These are phyloP conservation scores for Scrobipalpa atriplicella DNA, from an alignment of 2,888 invertebrate genomes.

Conservation along the genomic window DNA sequence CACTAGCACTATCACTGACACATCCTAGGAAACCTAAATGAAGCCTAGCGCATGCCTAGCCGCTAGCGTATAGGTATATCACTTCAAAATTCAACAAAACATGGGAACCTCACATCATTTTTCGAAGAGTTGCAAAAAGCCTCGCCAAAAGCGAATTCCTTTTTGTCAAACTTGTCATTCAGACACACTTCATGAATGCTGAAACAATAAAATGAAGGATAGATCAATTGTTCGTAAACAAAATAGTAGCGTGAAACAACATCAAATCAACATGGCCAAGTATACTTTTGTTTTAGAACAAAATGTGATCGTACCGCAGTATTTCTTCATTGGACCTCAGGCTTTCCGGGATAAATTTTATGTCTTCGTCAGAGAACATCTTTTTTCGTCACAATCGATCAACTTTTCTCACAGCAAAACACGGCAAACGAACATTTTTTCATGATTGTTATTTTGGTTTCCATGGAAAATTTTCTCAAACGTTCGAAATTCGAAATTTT, in stretches of 20 bases:
- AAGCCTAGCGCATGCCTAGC: background rate
- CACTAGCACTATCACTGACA: slow-evolving; percentile 9
- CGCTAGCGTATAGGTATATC: background rate
- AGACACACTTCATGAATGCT: slow-evolving; percentile 75
- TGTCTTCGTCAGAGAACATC: slow-evolving; percentile 79
- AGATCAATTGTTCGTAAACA: slow-evolving; percentile 35
- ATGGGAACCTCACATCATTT: slow-evolving; percentile 60
- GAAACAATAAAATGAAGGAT: slow-evolving; percentile 48
- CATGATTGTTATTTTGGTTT: slow-evolving; percentile 64
- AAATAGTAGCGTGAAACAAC: slow-evolving; percentile 47
- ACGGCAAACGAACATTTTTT: slow-evolving; percentile 66
- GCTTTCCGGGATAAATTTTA: slow-evolving; percentile 71
- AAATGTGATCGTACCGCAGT: slow-evolving; percentile 67
- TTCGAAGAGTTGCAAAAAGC: slow-evolving; percentile 56
- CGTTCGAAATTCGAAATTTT: slow-evolving; percentile 49
- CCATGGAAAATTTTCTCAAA: slow-evolving; percentile 52
- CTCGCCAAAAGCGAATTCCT: slow-evolving; percentile 61
- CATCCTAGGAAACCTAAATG: slow-evolving; percentile 13
- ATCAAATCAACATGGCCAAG: slow-evolving; percentile 59
- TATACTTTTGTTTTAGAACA: slow-evolving; percentile 47
- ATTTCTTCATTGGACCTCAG: slow-evolving; percentile 74
- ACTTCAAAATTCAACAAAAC: background rate
- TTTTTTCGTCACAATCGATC: slow-evolving; percentile 73
- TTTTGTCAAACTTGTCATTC: slow-evolving; percentile 70
- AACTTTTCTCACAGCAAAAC: slow-evolving; percentile 74